Base-by-base conservation (phyloP, 2,888 invertebrate genomes). In the Steinernema carpocapsae region DNA sequence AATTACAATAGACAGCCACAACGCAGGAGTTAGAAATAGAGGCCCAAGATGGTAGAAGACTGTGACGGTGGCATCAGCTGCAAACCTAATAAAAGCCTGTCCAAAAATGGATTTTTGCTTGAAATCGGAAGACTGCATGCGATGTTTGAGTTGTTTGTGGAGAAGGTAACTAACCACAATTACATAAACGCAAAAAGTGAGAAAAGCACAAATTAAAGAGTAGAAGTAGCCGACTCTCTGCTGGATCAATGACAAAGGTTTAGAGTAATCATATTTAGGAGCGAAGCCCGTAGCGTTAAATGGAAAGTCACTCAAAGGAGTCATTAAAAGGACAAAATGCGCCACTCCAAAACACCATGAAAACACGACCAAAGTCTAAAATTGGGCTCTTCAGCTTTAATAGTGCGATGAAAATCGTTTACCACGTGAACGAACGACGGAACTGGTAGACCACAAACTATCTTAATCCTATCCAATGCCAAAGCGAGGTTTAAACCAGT, bases 211-310 rank as follows among this genome's bases (percentile, higher is more conserved):
- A 14, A 29, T 17, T 4, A 64, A 32, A 10, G 64, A 64, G 32
- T 64, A 64, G 32, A 64, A 64, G 37, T 37, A 64, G 29, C 29
- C 64, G 32, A 64, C 29, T 26, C n/a, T 4, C n/a, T 64, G 64
- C 4, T 32, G 32, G 17, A 37, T 32, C 17, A n/a, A 1, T 1
- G 64, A 64, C 6, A 64, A n/a, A 14, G 64, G 64, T 29, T 64
- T 64, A 17, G 32, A 17, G 17, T 64, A 64, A 19, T 64, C 64
- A 17, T 64, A 64, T 17, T 12, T 32, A 17, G 64, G 64, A 3
- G 64, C 29, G 14, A 64, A 64, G 14, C 3, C 4, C 1, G 17
- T 17, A 17, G 64, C 17, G 1, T 32, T 26, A 64, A 64, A 64
- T 12, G 32, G 64, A 17, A 64, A 64, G 32, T 64, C 19, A 7